Conservation (phyloP, 2,797 vertebrate species). For the Acipenser ruthenus region DNA sequence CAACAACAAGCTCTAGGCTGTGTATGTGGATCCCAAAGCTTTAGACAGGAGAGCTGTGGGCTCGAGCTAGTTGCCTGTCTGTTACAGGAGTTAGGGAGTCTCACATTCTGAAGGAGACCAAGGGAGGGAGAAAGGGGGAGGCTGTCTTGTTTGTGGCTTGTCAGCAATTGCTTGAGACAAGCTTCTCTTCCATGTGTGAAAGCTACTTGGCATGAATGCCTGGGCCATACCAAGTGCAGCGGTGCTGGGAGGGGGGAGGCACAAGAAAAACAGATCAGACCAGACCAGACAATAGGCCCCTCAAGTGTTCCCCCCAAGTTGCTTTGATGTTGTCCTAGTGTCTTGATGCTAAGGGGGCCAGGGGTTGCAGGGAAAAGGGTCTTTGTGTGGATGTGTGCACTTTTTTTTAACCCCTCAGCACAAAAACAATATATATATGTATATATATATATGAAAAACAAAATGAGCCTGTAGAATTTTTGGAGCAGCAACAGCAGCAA, state of each 20-base stretch:
- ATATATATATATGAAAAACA: conserved; percentile 20
- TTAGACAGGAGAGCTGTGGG: conserved; percentile 12
- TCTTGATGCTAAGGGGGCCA: conserved; percentile 59
- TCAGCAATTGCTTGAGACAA: conserved; percentile 70
- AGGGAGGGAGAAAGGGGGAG: conserved; percentile 34
- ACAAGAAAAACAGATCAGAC: conserved; percentile 53
- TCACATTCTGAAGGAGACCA: neutral
- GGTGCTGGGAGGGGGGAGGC: conserved; percentile 55
- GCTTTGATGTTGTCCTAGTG: conserved; percentile 74
- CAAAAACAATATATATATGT: conserved; percentile 38
- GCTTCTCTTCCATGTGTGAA: conserved; percentile 63
- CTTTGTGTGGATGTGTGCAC: conserved; percentile 57
- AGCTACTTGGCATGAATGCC: conserved; percentile 72
- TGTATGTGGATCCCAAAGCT: conserved; percentile 17
- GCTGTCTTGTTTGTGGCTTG: conserved; percentile 70
- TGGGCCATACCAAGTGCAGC: conserved; percentile 64
- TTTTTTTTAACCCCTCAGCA: conserved; percentile 34
- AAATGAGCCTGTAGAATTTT: conserved; percentile 35
- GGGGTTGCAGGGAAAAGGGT: conserved; percentile 52
- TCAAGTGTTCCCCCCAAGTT: conserved; percentile 69
- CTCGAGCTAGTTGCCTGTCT: conserved; percentile 18
- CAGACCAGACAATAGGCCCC: conserved; percentile 76
- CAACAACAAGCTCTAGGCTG: conserved; percentile 6
- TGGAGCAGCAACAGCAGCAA: conserved; percentile 22
- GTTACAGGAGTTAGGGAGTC: conserved; percentile 1